Percentiles rank a stretch among this genome's conserved stretches.
Conservation (phyloP, 1,140 invertebrate species). For the Delia radicum region DNA sequence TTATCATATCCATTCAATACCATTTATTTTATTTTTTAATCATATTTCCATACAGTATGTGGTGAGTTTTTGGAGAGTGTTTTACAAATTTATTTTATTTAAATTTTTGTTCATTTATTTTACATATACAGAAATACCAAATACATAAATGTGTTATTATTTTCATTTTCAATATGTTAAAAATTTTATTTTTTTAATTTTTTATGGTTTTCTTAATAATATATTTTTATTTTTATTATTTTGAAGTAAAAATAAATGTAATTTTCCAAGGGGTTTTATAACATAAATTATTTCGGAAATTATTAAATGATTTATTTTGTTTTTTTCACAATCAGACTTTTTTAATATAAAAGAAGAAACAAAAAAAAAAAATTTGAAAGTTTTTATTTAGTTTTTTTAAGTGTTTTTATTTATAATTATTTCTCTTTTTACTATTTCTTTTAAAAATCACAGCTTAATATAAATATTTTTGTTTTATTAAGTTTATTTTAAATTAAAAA, state of each 20-base stretch:
- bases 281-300: not conserved
- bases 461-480: conserved; percentile 3
- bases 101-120: not conserved
- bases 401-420: not conserved
- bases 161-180: not conserved
- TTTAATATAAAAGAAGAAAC: not conserved
- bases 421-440: conserved; percentile 11
- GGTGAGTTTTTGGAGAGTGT: conserved; percentile 13
- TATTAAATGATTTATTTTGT: not conserved
- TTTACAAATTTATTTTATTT: conserved; percentile 7
- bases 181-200: not conserved
- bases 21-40: conserved; percentile 14
- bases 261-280: not conserved
- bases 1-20: conserved; percentile 12
- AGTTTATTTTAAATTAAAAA: not conserved
- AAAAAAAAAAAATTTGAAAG: not conserved
- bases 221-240: not conserved
- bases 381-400: not conserved
- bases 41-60: conserved; percentile 22
- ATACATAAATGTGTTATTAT: conserved; percentile 9
- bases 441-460: conserved; percentile 25
- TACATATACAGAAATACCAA: conserved; percentile 23
- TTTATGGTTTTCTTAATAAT: not conserved
- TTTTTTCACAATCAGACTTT: conserved; percentile 23
- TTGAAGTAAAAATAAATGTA: not conserved